These are phyloP conservation scores for Drosophila takahashii DNA, from an alignment of 1,140 invertebrate genomes.

Conservation along the genomic window DNA sequence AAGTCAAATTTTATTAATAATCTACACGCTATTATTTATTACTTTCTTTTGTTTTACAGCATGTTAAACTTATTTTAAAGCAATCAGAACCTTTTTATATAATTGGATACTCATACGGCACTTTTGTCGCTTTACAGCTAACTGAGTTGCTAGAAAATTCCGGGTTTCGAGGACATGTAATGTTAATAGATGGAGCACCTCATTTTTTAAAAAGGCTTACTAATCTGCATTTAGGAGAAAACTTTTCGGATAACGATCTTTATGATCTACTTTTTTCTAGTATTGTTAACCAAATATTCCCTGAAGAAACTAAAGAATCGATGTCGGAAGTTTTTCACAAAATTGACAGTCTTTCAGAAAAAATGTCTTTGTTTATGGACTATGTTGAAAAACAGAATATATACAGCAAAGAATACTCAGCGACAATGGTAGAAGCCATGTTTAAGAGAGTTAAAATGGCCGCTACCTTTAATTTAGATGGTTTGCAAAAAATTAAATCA, in stretches of 20 bases:
- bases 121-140: slow-evolving; percentile 86
- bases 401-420: slow-evolving; percentile 86
- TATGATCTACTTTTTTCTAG: slow-evolving; percentile 86
- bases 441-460: slow-evolving; percentile 87
- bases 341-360: slow-evolving; percentile 60
- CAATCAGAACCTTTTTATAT: slow-evolving; percentile 86
- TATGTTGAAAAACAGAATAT: slow-evolving; percentile 76
- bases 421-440: slow-evolving; percentile 84
- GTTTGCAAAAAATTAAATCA: slow-evolving; percentile 85
- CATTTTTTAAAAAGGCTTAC: slow-evolving; percentile 86
- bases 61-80: slow-evolving; percentile 88
- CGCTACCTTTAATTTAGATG: slow-evolving; percentile 85
- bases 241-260: slow-evolving; percentile 85
- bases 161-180: slow-evolving; percentile 86
- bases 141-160: slow-evolving; percentile 86
- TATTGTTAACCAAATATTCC: slow-evolving; percentile 85
- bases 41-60: slow-evolving; percentile 16
- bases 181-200: slow-evolving; percentile 87
- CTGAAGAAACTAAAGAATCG: slow-evolving; percentile 86
- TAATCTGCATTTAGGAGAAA: slow-evolving; percentile 72
- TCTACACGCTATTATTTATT: not conserved
- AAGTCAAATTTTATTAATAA: slow-evolving; percentile 8
- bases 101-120: slow-evolving; percentile 89
- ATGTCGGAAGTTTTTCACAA: slow-evolving; percentile 80
- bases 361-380: slow-evolving; percentile 70